A percentile compares a stretch with the other conserved stretches of the same genome.
Conservation (phyloP, 2,888 invertebrate genomes). For the Halocaridina rubra region DNA sequence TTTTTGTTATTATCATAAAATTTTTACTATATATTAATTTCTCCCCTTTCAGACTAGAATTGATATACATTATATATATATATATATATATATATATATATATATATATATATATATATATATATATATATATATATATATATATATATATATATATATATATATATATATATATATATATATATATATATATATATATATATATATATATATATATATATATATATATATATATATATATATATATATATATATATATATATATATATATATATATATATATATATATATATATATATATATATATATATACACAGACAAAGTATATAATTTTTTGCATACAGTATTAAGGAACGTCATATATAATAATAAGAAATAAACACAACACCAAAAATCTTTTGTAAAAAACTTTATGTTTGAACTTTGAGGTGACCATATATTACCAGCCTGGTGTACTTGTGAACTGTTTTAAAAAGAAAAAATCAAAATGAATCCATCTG, state of each 20-base stretch:
- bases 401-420: too few relatives aligned
- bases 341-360: too few relatives aligned
- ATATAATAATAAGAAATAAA: too few relatives aligned
- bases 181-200: neutral
- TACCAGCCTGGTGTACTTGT: too few relatives aligned
- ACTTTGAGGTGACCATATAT: too few relatives aligned
- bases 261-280: neutral
- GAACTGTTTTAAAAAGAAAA: too few relatives aligned
- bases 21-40: neutral
- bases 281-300: neutral
- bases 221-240: neutral
- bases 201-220: neutral
- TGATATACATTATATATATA: conserved; percentile 22
- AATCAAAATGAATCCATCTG: too few relatives aligned
- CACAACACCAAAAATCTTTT: too few relatives aligned
- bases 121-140: conserved; percentile 24
- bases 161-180: conserved; percentile 32
- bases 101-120: conserved; percentile 13
- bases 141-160: conserved; percentile 32
- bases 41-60: too few relatives aligned
- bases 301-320: neutral
- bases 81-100: neutral
- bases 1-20: neutral
- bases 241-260: neutral
- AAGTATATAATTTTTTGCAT: too few relatives aligned